Base-by-base conservation (phyloP, 2,797 vertebrate genomes). In the Cynodonichthys magdalenae region DNA sequence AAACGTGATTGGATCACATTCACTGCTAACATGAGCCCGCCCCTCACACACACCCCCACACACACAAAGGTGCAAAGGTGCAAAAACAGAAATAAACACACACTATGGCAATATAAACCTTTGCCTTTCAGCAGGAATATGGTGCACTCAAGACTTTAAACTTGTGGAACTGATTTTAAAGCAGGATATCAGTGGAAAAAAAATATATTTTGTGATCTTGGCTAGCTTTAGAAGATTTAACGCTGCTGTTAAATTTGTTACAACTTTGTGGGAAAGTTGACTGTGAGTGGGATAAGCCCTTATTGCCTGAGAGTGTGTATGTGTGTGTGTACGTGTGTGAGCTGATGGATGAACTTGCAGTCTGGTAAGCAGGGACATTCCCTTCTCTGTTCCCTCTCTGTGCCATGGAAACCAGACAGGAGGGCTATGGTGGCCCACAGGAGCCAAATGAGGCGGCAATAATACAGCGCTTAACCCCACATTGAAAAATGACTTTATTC, bases 371-470 rank as follows among this genome's bases (percentile, higher is more conserved):
- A 85, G 86, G 89, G 80, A 89, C 89, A 93, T 93, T 92, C 90
- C 87, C 87, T 27, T 79, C 90, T 92, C 84, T 93, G 89, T 93
- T 87, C 88, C 75, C 70, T 68, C 74, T 59, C 86, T 64, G 84
- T 92, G 90, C 92, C 92, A 93, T 93, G 92, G 92, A 90, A 91
- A 93, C 92, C 87, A 91, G 87, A 92, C 90, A 80, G 92, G 88
- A 90, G 90, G 90, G 90, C 91, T 90, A 92, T 91, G 92, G 92
- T 93, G 93, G 92, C 92, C 91, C 91, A 92, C 90, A 90, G 89
- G 88, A 91, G 90, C 90, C 92, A 94, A 94, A 93, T 93, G 90
- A 93, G 89, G 89, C 91, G 84, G 92, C 87, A 93, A 92, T 93
- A 93, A 93, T 93, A 85, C 89, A 92, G 86, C 88, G 88, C 91